phyloP scores from a whole-genome alignment of 2,888 invertebrate species.

The Spilarctia lutea region DNA sequence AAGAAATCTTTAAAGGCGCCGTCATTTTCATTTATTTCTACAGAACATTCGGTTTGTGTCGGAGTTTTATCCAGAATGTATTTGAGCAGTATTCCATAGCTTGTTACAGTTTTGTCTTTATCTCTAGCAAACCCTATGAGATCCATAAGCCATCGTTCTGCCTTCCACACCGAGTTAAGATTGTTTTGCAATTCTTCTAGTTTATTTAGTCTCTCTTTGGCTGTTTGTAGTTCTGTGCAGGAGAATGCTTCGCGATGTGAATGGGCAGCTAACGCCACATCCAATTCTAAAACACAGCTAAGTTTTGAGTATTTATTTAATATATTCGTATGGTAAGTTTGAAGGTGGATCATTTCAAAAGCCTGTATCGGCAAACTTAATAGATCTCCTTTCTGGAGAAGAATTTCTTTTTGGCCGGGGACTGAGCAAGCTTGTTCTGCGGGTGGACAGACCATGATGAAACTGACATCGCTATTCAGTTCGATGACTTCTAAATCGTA shows the following conservation, averaged over 20 bases:
- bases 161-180: slow-evolving; percentile 96
- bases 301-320: slow-evolving; percentile 96
- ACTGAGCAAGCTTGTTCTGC: slow-evolving; percentile 97
- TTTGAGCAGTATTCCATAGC: slow-evolving; percentile 83
- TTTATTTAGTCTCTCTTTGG: slow-evolving; percentile 93
- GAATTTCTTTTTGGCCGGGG: slow-evolving; percentile 94
- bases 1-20: slow-evolving; percentile 82
- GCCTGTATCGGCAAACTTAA: slow-evolving; percentile 97
- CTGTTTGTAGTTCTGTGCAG: slow-evolving; percentile 93
- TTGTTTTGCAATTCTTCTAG: slow-evolving; percentile 94
- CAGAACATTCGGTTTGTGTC: slow-evolving; percentile 66
- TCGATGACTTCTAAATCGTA: slow-evolving; percentile 98
- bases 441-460: slow-evolving; percentile 96
- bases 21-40: slow-evolving; percentile 82
- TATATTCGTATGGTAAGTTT: slow-evolving; percentile 96
- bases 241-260: slow-evolving; percentile 98
- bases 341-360: slow-evolving; percentile 97
- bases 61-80: slow-evolving; percentile 75
- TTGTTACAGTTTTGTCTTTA: slow-evolving; percentile 77
- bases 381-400: slow-evolving; percentile 94
- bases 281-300: slow-evolving; percentile 97
- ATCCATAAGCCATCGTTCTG: slow-evolving; percentile 98
- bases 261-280: slow-evolving; percentile 96
- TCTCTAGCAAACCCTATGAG: slow-evolving; percentile 97
- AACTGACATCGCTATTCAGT: slow-evolving; percentile 95